Base-by-base conservation (phyloP, 2,888 invertebrate species). In the Busseola fusca region DNA sequence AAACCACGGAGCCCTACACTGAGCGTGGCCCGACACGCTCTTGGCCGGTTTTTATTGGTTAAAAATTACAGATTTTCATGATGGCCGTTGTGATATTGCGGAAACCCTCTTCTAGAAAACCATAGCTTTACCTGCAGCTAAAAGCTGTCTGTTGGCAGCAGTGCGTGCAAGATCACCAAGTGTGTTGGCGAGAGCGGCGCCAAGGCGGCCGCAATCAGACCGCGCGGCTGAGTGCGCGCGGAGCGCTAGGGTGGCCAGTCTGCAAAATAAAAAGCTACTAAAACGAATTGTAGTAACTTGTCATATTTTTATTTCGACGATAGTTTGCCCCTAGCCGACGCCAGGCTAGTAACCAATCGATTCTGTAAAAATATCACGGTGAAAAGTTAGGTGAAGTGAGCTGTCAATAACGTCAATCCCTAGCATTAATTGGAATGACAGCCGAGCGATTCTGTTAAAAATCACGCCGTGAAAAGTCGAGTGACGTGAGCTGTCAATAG, bases 111-210 rank as follows among this genome's bases (percentile, higher is more conserved):
- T 52, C 14, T 12, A 52, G 5, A 6, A 52, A 25, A 52, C 25
- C 25, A 7, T 25, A 25, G 52, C 25, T 52, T 52, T 48, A 64
- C 68, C 68, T 64, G 88, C 80, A 52, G 86, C 88, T 14, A 88
- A 63, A 0, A 88, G 89, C 64, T 94, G 93, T 74, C 92, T 87
- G 72, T 87, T 91, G 0, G 94, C 91, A 0, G 95, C 93, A 0
- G 93, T 93, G 1, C 94, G 92, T 2, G 95, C 95, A 1, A 95
- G 92, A 10, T 95, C 95, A 70, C 94, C 93, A 78, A 95, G 92
- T 78, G 93, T 93, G 91, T 93, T 94, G 18, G 94, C 94, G 84
- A 95, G 92, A 82, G 92, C 93, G 0, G 89, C 87, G 67, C 93
- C 93, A 64, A 95, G 88, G 78, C 94, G 88, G 76, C 88, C 75